Base-by-base conservation (phyloP, 2,797 vertebrate genomes). In the Notolepis coatsorum region DNA sequence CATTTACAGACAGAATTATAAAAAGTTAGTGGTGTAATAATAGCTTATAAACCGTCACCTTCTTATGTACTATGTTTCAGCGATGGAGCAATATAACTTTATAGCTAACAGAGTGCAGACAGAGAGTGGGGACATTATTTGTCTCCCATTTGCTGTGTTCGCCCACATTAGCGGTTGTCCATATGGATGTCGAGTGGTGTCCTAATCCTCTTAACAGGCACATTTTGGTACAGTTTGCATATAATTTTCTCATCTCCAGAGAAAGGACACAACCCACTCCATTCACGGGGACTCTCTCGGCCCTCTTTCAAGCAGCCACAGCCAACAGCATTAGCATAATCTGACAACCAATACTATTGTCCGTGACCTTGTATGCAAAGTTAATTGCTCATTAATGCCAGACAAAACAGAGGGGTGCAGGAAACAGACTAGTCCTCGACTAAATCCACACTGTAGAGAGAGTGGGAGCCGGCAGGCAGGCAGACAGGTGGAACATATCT, bases 321-420 rank as follows among this genome's bases (percentile, higher is more conserved):
- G 71, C 82, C 78, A 77, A 52, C 47, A 1, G 57, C 82, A 90
- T 91, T 91, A 86, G 75, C 89, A 90, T 90, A 89, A 92, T 90
- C 89, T 91, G 89, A 90, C 88, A 89, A 88, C 86, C 81, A 84
- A 78, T 65, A 73, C 82, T 56, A 82, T 91, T 91, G 86, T 89
- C 77, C 75, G 6, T 79, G 81, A 88, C 80, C 88, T 89, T 89
- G 84, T 89, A 91, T 88, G 87, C 89, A 87, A 91, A 91, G 88
- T 87, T 92, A 90, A 90, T 89, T 90, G 86, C 88, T 90, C 86
- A 91, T 88, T 91, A 89, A 89, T 89, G 86, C 84, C 70, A 86
- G 76, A 86, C 80, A 75, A 86, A 85, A 85, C 82, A 88, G 69
- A 86, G 81, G 82, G 82, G 88, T 71, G 82, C 84, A 89, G 84